A percentile compares a stretch with the other conserved stretches of the same genome.
Conservation (phyloP, 2,797 vertebrate species). For the Galaxias olidus region DNA sequence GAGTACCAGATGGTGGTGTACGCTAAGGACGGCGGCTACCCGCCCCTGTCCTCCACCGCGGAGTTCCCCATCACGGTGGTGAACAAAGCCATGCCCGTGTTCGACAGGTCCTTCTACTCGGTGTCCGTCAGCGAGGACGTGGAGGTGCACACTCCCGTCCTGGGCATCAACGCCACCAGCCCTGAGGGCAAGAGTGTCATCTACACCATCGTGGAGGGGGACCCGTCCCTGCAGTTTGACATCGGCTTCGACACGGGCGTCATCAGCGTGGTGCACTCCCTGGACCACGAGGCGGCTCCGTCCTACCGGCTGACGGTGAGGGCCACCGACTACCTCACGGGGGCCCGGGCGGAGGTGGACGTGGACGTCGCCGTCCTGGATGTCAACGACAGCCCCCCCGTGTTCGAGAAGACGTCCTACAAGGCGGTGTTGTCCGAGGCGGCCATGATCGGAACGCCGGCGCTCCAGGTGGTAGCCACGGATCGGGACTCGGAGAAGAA, state of each 20-base stretch:
- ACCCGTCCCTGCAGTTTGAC: conserved; percentile 89
- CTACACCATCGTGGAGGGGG: conserved; percentile 93
- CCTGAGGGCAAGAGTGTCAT: conserved; percentile 96
- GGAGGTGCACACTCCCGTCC: conserved; percentile 84
- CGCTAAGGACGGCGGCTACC: conserved; percentile 88
- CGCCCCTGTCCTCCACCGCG: conserved; percentile 81
- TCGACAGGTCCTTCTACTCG: conserved; percentile 93
- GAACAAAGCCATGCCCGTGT: conserved; percentile 98
- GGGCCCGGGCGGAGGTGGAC: conserved; percentile 91
- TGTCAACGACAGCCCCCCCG: conserved; percentile 90
- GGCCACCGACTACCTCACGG: conserved; percentile 93
- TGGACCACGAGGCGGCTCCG: conserved; percentile 87
- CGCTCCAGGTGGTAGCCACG: conserved; percentile 86
- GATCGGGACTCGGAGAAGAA: conserved; percentile 93
- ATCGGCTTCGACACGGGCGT: conserved; percentile 96
- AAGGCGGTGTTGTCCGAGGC: conserved; percentile 89
- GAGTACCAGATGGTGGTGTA: conserved; percentile 89
- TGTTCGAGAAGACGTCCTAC: conserved; percentile 86
- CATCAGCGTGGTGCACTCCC: conserved; percentile 85
- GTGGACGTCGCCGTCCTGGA: conserved; percentile 88
- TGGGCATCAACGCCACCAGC: conserved; percentile 94
- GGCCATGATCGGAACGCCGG: conserved; percentile 93
- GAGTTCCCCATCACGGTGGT: conserved; percentile 96
- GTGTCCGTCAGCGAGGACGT: conserved; percentile 89
- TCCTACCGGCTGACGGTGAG: conserved; percentile 86